Conservation (phyloP, 2,888 invertebrate species). For the Pseudococcus longispinus region DNA sequence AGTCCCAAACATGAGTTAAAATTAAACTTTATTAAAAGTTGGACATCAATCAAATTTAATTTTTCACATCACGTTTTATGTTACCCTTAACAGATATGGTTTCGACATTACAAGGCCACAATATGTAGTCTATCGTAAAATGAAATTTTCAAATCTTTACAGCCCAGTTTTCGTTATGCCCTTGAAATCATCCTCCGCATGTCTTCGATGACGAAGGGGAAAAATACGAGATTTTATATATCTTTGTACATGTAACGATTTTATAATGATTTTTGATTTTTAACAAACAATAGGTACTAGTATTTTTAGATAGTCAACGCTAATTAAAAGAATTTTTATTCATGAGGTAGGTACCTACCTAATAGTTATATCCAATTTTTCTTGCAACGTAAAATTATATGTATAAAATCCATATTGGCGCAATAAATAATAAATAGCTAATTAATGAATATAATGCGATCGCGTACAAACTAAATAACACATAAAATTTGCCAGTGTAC, state of each 20-base stretch:
- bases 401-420: neutral
- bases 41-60: too few relatives aligned
- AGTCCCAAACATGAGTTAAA: too few relatives aligned
- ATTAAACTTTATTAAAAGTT: too few relatives aligned
- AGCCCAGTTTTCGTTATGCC: too few relatives aligned
- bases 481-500: too few relatives aligned
- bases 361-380: neutral
- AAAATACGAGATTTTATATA: neutral
- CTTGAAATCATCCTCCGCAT: too few relatives aligned
- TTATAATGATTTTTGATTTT: neutral
- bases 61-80: too few relatives aligned
- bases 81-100: too few relatives aligned
- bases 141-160: too few relatives aligned
- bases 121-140: too few relatives aligned
- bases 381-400: neutral
- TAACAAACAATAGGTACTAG: neutral
- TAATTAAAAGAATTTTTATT: neutral
- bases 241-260: neutral
- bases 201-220: too few relatives aligned
- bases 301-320: neutral
- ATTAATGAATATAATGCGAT: neutral
- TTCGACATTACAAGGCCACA: too few relatives aligned
- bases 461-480: neutral
- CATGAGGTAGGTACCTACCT: conserved; percentile 16
- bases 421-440: neutral